Conservation (phyloP, 2,797 vertebrate genomes). For the Phoxinus dragarum region DNA sequence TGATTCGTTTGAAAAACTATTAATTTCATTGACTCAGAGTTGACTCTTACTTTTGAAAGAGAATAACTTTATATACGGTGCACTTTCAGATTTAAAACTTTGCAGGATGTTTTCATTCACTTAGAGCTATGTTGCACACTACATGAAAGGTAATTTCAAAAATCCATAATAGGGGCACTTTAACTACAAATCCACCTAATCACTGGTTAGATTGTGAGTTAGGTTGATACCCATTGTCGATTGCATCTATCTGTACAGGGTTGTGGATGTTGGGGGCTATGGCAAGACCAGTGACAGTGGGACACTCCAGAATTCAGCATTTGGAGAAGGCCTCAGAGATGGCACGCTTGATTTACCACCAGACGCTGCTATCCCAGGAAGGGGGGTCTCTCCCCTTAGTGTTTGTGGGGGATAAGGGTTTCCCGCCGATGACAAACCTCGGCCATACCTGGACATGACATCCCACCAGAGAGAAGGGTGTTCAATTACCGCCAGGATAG, state of each 20-base stretch:
- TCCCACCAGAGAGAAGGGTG: conserved; percentile 4
- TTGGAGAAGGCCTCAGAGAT: not conserved
- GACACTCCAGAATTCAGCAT: not conserved
- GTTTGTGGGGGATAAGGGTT: conserved; percentile 15
- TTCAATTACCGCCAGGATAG: not conserved
- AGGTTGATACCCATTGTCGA: not conserved
- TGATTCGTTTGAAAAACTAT: no score
- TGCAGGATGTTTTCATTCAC: no score
- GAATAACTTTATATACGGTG: no score
- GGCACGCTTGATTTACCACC: not conserved
- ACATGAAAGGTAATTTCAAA: no score
- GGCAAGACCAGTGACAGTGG: not conserved
- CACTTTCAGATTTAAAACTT: no score
- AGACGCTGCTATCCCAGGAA: not conserved
- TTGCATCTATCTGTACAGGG: not conserved
- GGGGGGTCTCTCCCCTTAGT: not conserved
- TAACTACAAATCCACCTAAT: not conserved
- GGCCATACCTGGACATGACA: conserved; percentile 3
- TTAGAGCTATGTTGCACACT: no score
- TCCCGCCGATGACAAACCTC: not conserved
- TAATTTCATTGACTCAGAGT: no score
- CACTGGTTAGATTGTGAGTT: not conserved
- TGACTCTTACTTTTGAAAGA: no score
- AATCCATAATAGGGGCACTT: not conserved
- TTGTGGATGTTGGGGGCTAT: not conserved